Percentiles rank a stretch among this genome's conserved stretches.
These are phyloP conservation scores for Brachypalpus laphriformis DNA, from an alignment of 2,888 invertebrate genomes.

Conservation along the genomic window DNA sequence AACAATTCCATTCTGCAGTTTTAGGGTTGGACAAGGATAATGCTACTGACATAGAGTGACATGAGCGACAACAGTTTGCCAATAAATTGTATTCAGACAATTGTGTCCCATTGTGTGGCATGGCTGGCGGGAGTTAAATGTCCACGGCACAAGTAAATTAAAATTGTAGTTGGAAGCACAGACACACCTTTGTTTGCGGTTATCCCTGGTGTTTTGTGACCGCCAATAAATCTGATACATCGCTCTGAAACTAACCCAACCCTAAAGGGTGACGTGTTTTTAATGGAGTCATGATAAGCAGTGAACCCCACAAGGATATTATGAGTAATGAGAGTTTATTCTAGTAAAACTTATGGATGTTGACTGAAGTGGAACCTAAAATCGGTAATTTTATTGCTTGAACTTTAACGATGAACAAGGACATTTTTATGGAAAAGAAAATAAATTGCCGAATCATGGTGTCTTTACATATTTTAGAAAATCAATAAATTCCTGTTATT, in stretches of 20 bases:
- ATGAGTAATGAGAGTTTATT: slow-evolving; percentile 35
- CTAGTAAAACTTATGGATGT: slow-evolving; percentile 40
- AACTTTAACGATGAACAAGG: neutral
- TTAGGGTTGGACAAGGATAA: slow-evolving; percentile 35
- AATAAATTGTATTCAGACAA: slow-evolving; percentile 51
- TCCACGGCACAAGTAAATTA: slow-evolving; percentile 45
- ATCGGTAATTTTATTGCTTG: slow-evolving; percentile 8
- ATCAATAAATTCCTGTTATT: neutral
- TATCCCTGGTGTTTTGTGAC: slow-evolving; percentile 51
- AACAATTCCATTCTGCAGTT: slow-evolving; percentile 10
- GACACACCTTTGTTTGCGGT: slow-evolving; percentile 65
- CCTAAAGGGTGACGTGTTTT: slow-evolving; percentile 37
- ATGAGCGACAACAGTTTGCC: slow-evolving; percentile 64
- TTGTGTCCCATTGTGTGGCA: neutral
- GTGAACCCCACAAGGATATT: slow-evolving; percentile 17
- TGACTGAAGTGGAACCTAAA: slow-evolving; percentile 16
- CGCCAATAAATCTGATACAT: slow-evolving; percentile 50
- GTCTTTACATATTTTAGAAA: neutral
- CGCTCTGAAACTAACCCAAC: slow-evolving; percentile 18
- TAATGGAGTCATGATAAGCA: slow-evolving; percentile 33
- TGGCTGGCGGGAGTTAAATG: slow-evolving; percentile 17
- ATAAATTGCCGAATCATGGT: neutral
- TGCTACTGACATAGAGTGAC: slow-evolving; percentile 18
- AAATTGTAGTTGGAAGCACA: slow-evolving; percentile 46
- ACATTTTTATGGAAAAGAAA: neutral